Base-by-base conservation (phyloP, 2,797 vertebrate genomes). In the Syngnathus acus region DNA sequence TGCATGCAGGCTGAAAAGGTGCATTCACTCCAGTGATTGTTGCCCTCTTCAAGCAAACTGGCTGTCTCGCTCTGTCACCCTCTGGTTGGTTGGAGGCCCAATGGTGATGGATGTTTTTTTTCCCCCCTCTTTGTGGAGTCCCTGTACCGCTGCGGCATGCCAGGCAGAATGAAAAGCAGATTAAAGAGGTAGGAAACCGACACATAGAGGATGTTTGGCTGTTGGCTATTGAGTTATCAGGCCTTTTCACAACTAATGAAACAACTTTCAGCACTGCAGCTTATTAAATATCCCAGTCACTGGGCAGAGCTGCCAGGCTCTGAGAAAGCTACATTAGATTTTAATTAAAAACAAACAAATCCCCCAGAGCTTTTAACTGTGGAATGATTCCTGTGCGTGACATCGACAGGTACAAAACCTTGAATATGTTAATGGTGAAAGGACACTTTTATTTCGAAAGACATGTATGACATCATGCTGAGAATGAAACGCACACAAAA, bases 161-260 rank as follows among this genome's bases (percentile, higher is more conserved):
- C 84, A 87, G 85, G 83, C 82, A 79, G 86, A 90, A 90, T 89
- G 86, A 90, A 88, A 91, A 90, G 89, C 90, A 91, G 88, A 91
- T 90, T 89, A 90, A 86, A 87, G 85, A 86, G 82, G 87, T 84
- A 89, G 82, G 84, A 87, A 87, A 86, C 72, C 79, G 76, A 86
- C 76, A 85, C 83, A 84, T 86, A 85, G 82, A 90, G 85, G 86
- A 89, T 88, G 86, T 89, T 91, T 90, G 86, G 89, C 89, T 91
- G 85, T 83, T 89, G 86, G 90, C 89, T 90, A 87, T 90, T 91
- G 90, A 91, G 90, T 91, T 91, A 92, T 90, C 87, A 86, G 86
- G 83, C 86, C 83, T 88, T 90, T 90, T 90, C 87, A 91, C 89
- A 92, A 88, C 87, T 90, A 91, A 91, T 92, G 89, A 91, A 91